phyloP scores from a whole-genome alignment of 2,888 invertebrate genomes.

The Ophion ventricosus region DNA sequence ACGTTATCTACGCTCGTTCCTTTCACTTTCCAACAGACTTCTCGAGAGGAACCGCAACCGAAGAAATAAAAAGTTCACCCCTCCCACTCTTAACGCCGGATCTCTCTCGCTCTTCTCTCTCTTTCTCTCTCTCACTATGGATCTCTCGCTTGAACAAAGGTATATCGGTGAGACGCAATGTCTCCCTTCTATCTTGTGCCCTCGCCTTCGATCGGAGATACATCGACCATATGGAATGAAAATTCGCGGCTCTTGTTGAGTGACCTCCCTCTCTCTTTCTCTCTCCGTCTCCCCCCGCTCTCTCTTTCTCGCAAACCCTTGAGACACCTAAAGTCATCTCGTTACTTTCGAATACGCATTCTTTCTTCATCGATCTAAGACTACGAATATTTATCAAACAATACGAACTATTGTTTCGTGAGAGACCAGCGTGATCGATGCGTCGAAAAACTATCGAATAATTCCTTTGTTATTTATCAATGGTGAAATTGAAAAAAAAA shows the following conservation, averaged over 20 bases:
- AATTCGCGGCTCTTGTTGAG: slow-evolving; percentile 19
- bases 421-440: too few relatives aligned
- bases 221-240: slow-evolving; percentile 66
- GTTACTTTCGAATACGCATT: slow-evolving; percentile 4
- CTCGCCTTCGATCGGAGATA: slow-evolving; percentile 52
- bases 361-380: not conserved
- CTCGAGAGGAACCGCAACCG: slow-evolving; percentile 77
- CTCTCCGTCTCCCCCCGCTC: not conserved
- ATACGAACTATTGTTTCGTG: not conserved
- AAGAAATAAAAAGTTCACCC: slow-evolving; percentile 64
- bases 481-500: not conserved
- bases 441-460: too few relatives aligned
- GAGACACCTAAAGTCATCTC: not conserved
- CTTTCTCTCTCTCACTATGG: slow-evolving; percentile 33
- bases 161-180: slow-evolving; percentile 58
- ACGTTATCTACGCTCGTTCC: slow-evolving; percentile 81
- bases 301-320: not conserved
- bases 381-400: not conserved
- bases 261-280: not conserved
- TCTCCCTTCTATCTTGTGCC: slow-evolving; percentile 31
- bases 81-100: slow-evolving; percentile 39
- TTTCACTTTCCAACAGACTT: slow-evolving; percentile 81
- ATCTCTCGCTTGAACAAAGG: slow-evolving; percentile 67
- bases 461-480: not conserved
- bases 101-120: slow-evolving; percentile 29